Evolutionary conservation across 1,140 invertebrate genomes (phyloP).

Genomic region (Ditylenchus dipsaci): DNA sequence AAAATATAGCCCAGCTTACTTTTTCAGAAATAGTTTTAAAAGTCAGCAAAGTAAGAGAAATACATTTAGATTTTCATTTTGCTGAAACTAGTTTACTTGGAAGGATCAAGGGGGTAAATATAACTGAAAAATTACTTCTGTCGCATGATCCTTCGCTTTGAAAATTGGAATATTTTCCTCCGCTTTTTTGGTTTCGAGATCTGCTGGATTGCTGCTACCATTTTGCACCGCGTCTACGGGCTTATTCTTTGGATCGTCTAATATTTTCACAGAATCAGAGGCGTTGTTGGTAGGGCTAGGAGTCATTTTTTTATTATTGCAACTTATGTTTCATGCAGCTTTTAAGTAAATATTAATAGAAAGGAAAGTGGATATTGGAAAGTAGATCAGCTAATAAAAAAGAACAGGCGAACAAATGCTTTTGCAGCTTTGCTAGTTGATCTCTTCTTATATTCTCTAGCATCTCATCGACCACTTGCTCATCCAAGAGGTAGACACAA

Average conservation of each 20-base stretch:
- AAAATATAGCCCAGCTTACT: too few relatives aligned
- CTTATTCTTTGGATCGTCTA: neutral
- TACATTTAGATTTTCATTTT: too few relatives aligned
- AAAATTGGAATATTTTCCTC: slow-evolving; percentile 18
- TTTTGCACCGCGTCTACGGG: too few relatives aligned
- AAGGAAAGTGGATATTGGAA: too few relatives aligned
- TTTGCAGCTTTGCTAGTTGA: neutral
- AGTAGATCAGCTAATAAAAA: neutral
- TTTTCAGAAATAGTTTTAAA: too few relatives aligned
- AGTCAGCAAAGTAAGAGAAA: too few relatives aligned
- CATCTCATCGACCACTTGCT: neutral
- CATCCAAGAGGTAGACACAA: neutral
- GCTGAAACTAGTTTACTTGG: too few relatives aligned
- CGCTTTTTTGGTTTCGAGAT: neutral
- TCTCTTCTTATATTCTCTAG: neutral
- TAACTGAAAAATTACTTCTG: neutral
- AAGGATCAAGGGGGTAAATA: too few relatives aligned
- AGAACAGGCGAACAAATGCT: neutral
- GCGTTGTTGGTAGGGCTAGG: too few relatives aligned
- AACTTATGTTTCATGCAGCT: too few relatives aligned
- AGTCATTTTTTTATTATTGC: too few relatives aligned
- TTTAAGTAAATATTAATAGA: too few relatives aligned
- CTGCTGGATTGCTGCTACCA: neutral
- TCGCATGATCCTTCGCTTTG: slow-evolving; percentile 30
- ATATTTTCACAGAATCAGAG: neutral